A percentile compares a stretch with the other conserved stretches of the same genome.
Conservation (phyloP, 2,113 vertebrate genomes). For the Malurus alboscapulatus region DNA sequence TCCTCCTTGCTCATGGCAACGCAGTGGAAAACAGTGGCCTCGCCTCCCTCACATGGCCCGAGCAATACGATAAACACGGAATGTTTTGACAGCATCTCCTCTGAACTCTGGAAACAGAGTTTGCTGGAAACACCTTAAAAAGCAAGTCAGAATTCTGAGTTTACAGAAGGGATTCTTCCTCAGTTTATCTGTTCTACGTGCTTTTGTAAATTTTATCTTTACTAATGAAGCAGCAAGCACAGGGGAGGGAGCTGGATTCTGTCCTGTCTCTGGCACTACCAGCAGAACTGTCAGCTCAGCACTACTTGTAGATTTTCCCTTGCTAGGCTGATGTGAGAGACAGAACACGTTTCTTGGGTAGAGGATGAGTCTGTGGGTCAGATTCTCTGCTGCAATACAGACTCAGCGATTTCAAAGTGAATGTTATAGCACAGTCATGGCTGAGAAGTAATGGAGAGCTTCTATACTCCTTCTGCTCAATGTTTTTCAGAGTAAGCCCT, state of each 20-base stretch:
- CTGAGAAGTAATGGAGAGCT: neutral
- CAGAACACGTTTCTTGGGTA: neutral
- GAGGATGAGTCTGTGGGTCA: neutral
- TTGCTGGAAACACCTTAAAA: slow-evolving; percentile 35
- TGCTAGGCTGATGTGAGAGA: neutral
- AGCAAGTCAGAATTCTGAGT: slow-evolving; percentile 17
- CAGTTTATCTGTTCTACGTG: neutral
- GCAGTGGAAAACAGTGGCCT: neutral
- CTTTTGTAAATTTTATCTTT: slow-evolving; percentile 39
- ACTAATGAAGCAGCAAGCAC: neutral
- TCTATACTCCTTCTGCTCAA: neutral
- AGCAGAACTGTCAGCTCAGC: slow-evolving; percentile 3
- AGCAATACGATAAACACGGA: neutral
- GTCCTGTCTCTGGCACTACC: slow-evolving; percentile 23
- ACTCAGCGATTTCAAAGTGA: neutral
- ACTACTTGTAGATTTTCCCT: neutral
- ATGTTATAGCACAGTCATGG: neutral
- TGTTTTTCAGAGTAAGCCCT: neutral
- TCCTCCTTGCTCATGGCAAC: neutral
- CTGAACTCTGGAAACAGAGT: neutral
- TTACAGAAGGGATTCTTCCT: slow-evolving; percentile 45
- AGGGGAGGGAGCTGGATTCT: slow-evolving; percentile 33
- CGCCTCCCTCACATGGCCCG: neutral
- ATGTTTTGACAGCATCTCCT: slow-evolving; percentile 22
- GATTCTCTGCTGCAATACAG: neutral